phyloP scores from a whole-genome alignment of 2,888 invertebrate genomes.

The Noctua janthina region DNA sequence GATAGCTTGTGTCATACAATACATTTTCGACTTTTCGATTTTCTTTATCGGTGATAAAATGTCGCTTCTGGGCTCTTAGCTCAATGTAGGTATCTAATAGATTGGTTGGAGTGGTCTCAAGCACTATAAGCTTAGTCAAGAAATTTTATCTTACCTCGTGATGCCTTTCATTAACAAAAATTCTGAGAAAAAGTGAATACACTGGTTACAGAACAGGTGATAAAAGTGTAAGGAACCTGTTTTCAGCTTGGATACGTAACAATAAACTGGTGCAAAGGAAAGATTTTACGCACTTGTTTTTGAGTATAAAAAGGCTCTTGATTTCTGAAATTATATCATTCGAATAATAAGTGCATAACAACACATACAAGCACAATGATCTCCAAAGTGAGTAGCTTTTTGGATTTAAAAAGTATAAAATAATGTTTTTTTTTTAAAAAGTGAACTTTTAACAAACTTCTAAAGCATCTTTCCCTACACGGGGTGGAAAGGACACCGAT shows the following conservation, averaged over 20 bases:
- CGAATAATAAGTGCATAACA: conserved; percentile 67
- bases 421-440: not conserved
- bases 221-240: conserved; percentile 57
- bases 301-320: conserved; percentile 76
- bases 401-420: not conserved
- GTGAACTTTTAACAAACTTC: not conserved
- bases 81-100: not conserved
- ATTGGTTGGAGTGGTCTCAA: not conserved
- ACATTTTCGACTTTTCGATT: not conserved
- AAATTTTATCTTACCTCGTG: not conserved
- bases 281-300: conserved; percentile 61
- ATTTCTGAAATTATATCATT: conserved; percentile 73
- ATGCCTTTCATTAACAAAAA: not conserved
- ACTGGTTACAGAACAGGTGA: conserved; percentile 44
- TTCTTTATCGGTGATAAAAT: not conserved
- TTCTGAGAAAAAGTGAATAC: conserved; percentile 23
- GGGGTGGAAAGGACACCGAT: too few species aligned
- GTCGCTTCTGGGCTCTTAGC: not conserved
- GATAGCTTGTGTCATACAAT: not conserved
- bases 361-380: conserved; percentile 73
- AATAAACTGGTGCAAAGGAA: conserved; percentile 57
- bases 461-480: not conserved
- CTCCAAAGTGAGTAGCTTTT: conserved; percentile 73
- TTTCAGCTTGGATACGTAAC: conserved; percentile 64
- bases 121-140: not conserved